Evolutionary conservation across 2,888 invertebrate genomes (phyloP), one percentile per base, ranked within the genome.

Genomic region (Erebia epiphron): DNA sequence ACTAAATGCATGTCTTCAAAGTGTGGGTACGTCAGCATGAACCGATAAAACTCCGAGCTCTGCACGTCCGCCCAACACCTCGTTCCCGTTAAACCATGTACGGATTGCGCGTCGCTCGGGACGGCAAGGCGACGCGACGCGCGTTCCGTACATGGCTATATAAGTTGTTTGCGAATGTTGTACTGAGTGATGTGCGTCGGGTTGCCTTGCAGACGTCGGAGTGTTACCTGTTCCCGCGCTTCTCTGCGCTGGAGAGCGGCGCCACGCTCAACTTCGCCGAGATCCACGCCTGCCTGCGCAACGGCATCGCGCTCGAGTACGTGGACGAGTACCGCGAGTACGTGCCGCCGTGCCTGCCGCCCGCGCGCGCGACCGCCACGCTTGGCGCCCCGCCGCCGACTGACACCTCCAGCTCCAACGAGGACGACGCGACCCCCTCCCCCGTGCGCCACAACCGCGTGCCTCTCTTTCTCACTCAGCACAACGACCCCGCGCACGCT

Each of bases 171-270:
- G 56, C 16, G 64, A 11, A 46, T 18, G 16, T 54, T 52, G 2
- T 52, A 9, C 0, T n/a, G 16, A 54, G 2, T 50, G 46, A 66
- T n/a, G 11, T n/a, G 11, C 9, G n/a, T 2, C n/a, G 72, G 76
- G 76, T 71, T 77, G 79, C 77, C 89, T 87, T 84, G 70, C 91
- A 89, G 91, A 80, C 83, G 79, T 78, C 81, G 81, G 89, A 88
- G 82, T 78, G 88, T 77, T 91, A 94, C 87, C 89, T 94, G 82
- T 91, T 83, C 82, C 94, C 94, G 80, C 85, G 86, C 76, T 94
- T 94, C 87, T 83, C 80, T 73, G 94, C 93, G 86, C 86, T 95
- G 74, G 94, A 94, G 89, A 73, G 67, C 78, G 94, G 92, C 77
- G 87, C 75, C 78, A 87, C 92, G 83, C 92, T 88, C 83, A 88